These are phyloP conservation scores for Heloderma charlesbogerti DNA, from an alignment of 2,113 vertebrate genomes.

Conservation along the genomic window DNA sequence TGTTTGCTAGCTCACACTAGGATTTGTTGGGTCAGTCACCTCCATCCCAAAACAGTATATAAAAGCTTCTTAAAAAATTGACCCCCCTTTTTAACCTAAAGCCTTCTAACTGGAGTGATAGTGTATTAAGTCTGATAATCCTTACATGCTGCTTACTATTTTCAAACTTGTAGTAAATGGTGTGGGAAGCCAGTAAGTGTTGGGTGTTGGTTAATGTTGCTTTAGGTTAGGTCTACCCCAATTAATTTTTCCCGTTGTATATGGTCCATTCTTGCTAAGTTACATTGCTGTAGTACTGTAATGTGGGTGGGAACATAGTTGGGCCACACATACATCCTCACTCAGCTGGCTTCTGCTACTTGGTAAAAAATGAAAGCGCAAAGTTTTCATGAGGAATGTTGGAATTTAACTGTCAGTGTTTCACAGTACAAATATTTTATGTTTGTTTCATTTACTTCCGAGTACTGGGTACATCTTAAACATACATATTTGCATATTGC, in stretches of 20 bases:
- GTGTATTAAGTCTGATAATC: not conserved
- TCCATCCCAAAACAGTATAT: conserved; percentile 26
- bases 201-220: not conserved
- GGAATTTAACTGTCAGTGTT: not conserved
- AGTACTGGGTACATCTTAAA: not conserved
- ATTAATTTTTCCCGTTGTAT: not conserved
- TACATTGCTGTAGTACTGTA: not conserved
- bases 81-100: not conserved
- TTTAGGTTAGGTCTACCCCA: not conserved
- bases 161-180: not conserved
- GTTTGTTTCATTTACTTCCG: not conserved
- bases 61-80: conserved; percentile 30
- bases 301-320: not conserved
- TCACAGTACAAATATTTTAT: not conserved
- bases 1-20: conserved; percentile 14
- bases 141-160: not conserved
- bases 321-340: not conserved
- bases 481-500: not conserved
- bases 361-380: not conserved
- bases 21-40: conserved; percentile 11
- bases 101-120: not conserved
- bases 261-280: not conserved
- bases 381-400: not conserved
- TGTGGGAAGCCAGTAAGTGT: not conserved
- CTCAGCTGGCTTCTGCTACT: not conserved